phyloP scores from a whole-genome alignment of 2,797 vertebrate genomes.

The Lithobates pipiens region DNA sequence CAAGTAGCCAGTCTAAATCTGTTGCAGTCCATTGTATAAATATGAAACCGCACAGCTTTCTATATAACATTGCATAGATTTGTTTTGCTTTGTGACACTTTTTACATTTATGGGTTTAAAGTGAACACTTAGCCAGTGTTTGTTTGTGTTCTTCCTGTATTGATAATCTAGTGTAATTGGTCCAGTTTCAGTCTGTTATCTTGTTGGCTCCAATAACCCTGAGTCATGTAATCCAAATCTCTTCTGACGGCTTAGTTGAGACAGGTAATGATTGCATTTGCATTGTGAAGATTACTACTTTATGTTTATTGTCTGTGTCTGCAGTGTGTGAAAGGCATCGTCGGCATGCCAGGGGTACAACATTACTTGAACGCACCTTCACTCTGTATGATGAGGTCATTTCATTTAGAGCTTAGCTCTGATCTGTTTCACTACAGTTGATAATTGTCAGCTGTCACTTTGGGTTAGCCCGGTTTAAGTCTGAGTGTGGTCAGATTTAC shows the following conservation, averaged over 20 bases:
- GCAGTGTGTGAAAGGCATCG: slow-evolving; percentile 33
- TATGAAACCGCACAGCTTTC: neutral
- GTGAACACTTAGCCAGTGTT: neutral
- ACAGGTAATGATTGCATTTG: slow-evolving; percentile 48
- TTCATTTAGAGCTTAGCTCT: neutral
- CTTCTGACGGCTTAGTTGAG: slow-evolving; percentile 41
- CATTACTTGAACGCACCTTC: neutral
- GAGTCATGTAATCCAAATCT: slow-evolving; percentile 59
- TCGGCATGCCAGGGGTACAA: slow-evolving; percentile 3
- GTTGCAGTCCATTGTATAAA: neutral
- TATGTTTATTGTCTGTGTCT: slow-evolving; percentile 31
- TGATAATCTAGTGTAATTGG: slow-evolving; percentile 46
- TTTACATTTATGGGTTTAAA: neutral
- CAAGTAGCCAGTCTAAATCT: neutral
- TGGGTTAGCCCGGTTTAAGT: neutral
- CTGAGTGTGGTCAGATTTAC: neutral
- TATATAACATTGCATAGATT: neutral
- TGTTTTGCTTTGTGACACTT: neutral
- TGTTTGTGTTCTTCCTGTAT: slow-evolving; percentile 50
- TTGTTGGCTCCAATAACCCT: slow-evolving; percentile 56
- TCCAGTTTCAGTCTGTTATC: slow-evolving; percentile 54
- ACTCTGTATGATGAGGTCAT: neutral
- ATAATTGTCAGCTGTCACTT: slow-evolving; percentile 15
- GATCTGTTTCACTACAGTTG: neutral
- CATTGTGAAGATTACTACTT: slow-evolving; percentile 48